Evolutionary conservation across 2,888 invertebrate species (phyloP).

Genomic region (Euzophera pinguis): DNA sequence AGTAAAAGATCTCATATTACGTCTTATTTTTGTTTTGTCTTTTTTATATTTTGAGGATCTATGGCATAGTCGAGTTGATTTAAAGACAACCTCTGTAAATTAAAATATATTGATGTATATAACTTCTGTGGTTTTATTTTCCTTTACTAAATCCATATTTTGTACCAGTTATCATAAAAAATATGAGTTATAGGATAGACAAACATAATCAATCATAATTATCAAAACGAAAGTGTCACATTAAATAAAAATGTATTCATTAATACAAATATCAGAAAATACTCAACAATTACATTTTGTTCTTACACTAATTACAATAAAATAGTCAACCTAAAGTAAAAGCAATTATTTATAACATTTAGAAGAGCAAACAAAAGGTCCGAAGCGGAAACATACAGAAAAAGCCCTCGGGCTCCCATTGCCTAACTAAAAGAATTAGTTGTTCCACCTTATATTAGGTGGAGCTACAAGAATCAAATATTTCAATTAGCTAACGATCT

Average conservation of each 20-base stretch:
- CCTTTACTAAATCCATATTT: too few relatives aligned
- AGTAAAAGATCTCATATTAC: conserved; percentile 76
- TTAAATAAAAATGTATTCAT: conserved; percentile 1
- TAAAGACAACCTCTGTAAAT: conserved; percentile 80
- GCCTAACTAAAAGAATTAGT: too few relatives aligned
- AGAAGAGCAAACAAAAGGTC: too few relatives aligned
- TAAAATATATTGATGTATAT: conserved; percentile 80
- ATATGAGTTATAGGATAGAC: too few relatives aligned
- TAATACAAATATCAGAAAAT: conserved; percentile 12
- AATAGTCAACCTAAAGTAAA: not conserved
- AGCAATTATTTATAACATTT: too few relatives aligned
- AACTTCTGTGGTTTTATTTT: conserved; percentile 55
- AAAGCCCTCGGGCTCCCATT: too few relatives aligned
- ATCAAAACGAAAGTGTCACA: not conserved
- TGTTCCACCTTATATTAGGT: too few relatives aligned
- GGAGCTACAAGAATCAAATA: too few relatives aligned
- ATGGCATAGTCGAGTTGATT: conserved; percentile 77
- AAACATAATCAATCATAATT: not conserved
- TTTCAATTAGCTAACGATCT: too few relatives aligned
- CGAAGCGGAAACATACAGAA: too few relatives aligned
- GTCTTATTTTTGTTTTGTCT: conserved; percentile 79
- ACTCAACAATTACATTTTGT: conserved; percentile 10
- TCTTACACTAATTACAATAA: not conserved
- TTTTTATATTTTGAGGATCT: conserved; percentile 80
- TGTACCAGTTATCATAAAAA: too few relatives aligned